Percentiles rank a stretch among this genome's conserved stretches.
phyloP scores from a whole-genome alignment of 2,888 invertebrate species.

The Agrochola lota region DNA sequence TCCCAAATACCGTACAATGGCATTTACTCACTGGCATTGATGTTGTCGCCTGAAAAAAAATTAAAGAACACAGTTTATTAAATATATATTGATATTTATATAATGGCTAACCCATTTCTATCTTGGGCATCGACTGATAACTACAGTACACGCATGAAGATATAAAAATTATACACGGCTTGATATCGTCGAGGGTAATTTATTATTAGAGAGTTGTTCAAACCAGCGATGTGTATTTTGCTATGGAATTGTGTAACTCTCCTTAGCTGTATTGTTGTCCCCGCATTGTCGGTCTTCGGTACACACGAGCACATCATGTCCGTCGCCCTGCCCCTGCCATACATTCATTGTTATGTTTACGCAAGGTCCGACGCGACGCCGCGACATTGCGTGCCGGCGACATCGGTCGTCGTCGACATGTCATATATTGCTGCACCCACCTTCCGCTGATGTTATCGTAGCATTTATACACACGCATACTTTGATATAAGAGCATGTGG shows the following conservation, averaged over 20 bases:
- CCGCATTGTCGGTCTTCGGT: constrained; percentile 61
- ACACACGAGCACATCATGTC: constrained; percentile 62
- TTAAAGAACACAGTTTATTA: no score
- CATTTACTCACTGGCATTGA: not conserved
- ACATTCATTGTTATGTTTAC: constrained; percentile 73
- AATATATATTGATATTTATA: not conserved
- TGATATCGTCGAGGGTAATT: constrained; percentile 10
- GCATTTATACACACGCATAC: constrained; percentile 55
- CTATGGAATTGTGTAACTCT: constrained; percentile 31
- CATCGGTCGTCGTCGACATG: constrained; percentile 62
- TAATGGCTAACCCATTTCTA: not conserved
- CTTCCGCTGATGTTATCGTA: constrained; percentile 70
- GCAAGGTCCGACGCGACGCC: constrained; percentile 71
- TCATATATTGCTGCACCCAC: constrained; percentile 76
- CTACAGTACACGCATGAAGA: not conserved
- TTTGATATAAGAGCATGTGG: constrained; percentile 34
- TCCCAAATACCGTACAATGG: not conserved
- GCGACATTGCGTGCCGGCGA: constrained; percentile 72
- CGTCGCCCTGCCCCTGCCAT: constrained; percentile 68
- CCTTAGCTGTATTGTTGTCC: constrained; percentile 55
- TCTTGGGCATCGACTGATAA: not conserved
- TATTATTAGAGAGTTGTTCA: constrained; percentile 30
- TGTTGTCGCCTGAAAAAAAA: not conserved
- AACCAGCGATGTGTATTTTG: constrained; percentile 29
- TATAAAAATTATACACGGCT: not conserved